phyloP scores from a whole-genome alignment of 2,113 vertebrate genomes.

The Chloebia gouldiae region DNA sequence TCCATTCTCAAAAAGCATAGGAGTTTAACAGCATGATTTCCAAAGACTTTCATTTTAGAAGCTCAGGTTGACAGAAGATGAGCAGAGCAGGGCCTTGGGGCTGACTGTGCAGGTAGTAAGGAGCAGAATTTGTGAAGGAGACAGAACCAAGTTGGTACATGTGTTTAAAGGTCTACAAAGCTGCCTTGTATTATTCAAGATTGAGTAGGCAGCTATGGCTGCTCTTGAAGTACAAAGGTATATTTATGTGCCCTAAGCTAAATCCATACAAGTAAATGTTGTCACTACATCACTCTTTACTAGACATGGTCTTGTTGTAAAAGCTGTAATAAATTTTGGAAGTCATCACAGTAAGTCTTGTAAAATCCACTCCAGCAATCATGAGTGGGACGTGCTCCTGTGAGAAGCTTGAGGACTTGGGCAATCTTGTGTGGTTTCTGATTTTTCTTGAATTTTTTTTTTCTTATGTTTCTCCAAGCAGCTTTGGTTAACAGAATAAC shows the following conservation, averaged over 20 bases:
- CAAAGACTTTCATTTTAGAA: conserved; percentile 6
- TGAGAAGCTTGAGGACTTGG: background rate
- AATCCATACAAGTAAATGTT: conserved; percentile 46
- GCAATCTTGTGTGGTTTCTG: background rate
- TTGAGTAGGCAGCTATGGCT: conserved; percentile 32
- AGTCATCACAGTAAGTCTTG: conserved; percentile 43
- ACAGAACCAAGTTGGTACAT: background rate
- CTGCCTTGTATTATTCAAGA: conserved; percentile 33
- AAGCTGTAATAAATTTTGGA: conserved; percentile 50
- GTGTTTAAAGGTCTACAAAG: conserved; percentile 56
- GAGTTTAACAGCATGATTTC: background rate
- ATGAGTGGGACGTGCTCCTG: background rate
- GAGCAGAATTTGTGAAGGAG: background rate
- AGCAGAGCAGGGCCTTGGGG: background rate
- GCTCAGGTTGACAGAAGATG: background rate
- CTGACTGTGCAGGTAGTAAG: background rate
- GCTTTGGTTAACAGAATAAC: background rate
- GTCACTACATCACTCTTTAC: conserved; percentile 54
- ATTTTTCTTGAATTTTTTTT: background rate
- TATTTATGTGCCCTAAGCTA: conserved; percentile 49
- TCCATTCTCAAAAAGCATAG: background rate
- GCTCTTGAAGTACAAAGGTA: conserved; percentile 1
- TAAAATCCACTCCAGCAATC: conserved; percentile 25
- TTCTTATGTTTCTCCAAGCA: background rate
- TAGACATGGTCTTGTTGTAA: conserved; percentile 23